A percentile compares a stretch with the other conserved stretches of the same genome.
These are phyloP conservation scores for Coenonympha arcania DNA, from an alignment of 2,888 invertebrate species.

Conservation along the genomic window DNA sequence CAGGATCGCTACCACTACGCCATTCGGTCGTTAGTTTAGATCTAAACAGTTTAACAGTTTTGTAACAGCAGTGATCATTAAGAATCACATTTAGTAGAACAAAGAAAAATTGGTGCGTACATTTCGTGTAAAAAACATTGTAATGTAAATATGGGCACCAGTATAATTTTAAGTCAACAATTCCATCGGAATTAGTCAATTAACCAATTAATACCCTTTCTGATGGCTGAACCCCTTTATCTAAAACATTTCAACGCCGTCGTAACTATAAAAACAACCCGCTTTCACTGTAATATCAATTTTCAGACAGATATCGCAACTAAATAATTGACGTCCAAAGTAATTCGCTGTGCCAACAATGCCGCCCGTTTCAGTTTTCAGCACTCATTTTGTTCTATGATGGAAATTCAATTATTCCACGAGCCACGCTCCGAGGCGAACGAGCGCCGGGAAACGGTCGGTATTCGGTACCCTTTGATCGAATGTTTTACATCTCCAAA, in stretches of 20 bases:
- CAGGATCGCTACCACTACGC: no score
- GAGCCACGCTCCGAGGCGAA: constrained; percentile 52
- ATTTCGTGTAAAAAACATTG: background rate
- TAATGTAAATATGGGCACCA: background rate
- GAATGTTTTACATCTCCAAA: constrained; percentile 57
- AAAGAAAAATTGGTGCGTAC: no score
- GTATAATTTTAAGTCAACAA: background rate
- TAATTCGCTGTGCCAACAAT: constrained; percentile 70
- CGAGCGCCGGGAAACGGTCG: constrained; percentile 50
- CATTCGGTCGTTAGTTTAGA: no score
- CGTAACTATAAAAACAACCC: constrained; percentile 34
- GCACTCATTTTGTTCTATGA: constrained; percentile 71
- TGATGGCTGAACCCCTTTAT: constrained; percentile 20
- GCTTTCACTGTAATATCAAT: constrained; percentile 50
- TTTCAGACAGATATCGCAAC: constrained; percentile 55
- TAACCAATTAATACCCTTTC: background rate
- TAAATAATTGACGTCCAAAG: constrained; percentile 69
- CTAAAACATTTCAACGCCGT: constrained; percentile 26
- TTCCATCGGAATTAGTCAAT: background rate
- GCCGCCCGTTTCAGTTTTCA: constrained; percentile 70
- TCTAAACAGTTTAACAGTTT: no score
- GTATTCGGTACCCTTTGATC: constrained; percentile 62
- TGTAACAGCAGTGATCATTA: no score
- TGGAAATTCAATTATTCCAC: constrained; percentile 73
- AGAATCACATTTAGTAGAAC: no score